Evolutionary conservation across 35 echinoderm and acorn worm species (phyloP).

Genomic region (Lytechinus pictus): DNA sequence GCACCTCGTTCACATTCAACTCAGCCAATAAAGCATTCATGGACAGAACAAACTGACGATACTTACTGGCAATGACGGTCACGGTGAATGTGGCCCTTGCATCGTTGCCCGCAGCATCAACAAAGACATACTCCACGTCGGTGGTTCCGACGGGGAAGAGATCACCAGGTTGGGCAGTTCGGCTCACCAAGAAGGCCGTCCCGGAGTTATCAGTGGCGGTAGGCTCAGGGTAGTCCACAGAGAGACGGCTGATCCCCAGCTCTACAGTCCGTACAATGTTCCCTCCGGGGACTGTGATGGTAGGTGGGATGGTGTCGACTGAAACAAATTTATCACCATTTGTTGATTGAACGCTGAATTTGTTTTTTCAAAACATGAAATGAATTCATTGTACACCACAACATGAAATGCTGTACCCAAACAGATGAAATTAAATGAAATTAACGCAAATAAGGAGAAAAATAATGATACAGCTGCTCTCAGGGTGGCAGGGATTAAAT

Average conservation of each 20-base stretch:
- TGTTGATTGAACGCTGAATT: not conserved
- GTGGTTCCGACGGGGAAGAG: constrained; percentile 63
- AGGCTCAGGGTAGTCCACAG: constrained; percentile 60
- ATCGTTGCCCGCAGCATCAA: constrained; percentile 55
- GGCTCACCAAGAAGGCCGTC: constrained; percentile 8
- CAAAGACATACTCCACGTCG: constrained; percentile 55
- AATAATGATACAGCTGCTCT: no score
- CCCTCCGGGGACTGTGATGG: not conserved
- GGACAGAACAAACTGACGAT: not conserved
- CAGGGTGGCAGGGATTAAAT: no score
- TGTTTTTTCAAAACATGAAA: no score
- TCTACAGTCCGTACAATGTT: constrained; percentile 36
- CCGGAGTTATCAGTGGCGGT: constrained; percentile 78
- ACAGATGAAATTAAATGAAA: not conserved
- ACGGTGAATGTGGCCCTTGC: constrained; percentile 50
- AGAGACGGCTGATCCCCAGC: not conserved
- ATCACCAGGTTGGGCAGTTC: constrained; percentile 48
- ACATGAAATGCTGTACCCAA: not conserved
- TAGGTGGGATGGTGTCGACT: constrained; percentile 51
- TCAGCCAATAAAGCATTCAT: no score
- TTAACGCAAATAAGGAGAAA: not conserved
- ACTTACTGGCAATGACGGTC: constrained; percentile 60
- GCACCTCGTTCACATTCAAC: no score
- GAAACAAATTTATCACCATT: not conserved
- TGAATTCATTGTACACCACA: no score